Evolutionary conservation across 2,888 invertebrate species (phyloP), one percentile per base, ranked within the genome.

Genomic region (Altica lythri): DNA sequence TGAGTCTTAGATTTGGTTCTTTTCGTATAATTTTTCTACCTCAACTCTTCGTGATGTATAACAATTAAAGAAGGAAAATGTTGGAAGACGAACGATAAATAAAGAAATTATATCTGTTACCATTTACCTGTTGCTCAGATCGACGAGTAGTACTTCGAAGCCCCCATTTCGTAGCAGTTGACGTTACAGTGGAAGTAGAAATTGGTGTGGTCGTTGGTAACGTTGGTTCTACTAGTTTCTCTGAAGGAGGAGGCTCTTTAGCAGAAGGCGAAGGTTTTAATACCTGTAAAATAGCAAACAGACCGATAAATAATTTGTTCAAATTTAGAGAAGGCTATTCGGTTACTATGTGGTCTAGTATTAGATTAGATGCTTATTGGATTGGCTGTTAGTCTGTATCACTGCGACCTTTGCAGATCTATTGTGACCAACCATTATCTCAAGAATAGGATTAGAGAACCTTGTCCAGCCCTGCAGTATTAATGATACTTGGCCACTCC

Each of bases 121-220:
- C n/a, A 12, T 4, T 44, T 38, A 85, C 84, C 60, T 78, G 78
- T 61, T 78, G 75, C 68, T 81, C 79, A 30, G 76, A 72, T 67
- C 79, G 74, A 60, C 77, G 74, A 53, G 77, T 68, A 45, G 77
- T 69, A 57, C 66, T 73, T 53, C 72, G 64, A 53, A 74, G 62
- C 1, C 75, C 75, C 76, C 75, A 75, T 63, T 75, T 73, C 12
- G 74, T 74, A 17, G 70, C 44, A 6, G 50, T 38, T n/a, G 50
- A n/a, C 6, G 52, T 34, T 2, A 52, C 35, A 13, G 43, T 18
- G 2, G 46, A 17, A 6, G 51, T 25, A 14, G 38, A 25, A 5
- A 32, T 27, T 8, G 50, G 25, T 5, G 42, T 32, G n/a, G 35
- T 46, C 4, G 42, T 43, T 17, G 38, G 42, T 34, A 40, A 25